Percentiles rank a stretch among this genome's conserved stretches.
Conservation (phyloP, 2,113 vertebrate genomes). For the Nyctibius bracteatus region DNA sequence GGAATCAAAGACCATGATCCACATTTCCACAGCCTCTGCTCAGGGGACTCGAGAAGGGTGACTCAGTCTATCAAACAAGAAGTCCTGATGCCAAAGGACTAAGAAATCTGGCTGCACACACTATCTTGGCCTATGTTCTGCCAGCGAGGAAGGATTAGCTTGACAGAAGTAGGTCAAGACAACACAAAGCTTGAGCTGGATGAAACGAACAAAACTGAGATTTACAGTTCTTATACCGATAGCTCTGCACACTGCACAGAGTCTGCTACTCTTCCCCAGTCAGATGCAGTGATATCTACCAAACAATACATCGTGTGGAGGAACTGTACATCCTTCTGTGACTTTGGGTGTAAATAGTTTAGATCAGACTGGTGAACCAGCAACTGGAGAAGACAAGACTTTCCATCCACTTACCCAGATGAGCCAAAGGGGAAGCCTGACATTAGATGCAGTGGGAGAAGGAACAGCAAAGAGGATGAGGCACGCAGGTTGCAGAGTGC, state of each 20-base stretch:
- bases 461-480: background rate
- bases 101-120: background rate
- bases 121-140: background rate
- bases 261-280: background rate
- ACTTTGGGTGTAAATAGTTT: background rate
- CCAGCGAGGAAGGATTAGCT: background rate
- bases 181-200: background rate
- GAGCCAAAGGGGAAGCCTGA: background rate
- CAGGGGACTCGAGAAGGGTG: background rate
- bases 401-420: background rate
- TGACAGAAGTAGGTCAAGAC: slow-evolving; percentile 6
- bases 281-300: background rate
- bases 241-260: background rate
- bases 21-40: background rate
- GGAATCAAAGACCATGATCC: background rate
- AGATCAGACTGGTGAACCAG: background rate
- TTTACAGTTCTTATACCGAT: background rate
- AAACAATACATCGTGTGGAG: background rate
- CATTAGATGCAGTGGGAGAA: background rate
- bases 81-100: background rate
- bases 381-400: background rate
- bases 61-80: background rate
- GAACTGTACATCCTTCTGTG: background rate
- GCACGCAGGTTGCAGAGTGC: background rate
- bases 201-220: background rate